Evolutionary conservation across 1,140 invertebrate species (phyloP), one percentile per base, ranked within the genome.

Genomic region (Eupristina koningsbergeri): DNA sequence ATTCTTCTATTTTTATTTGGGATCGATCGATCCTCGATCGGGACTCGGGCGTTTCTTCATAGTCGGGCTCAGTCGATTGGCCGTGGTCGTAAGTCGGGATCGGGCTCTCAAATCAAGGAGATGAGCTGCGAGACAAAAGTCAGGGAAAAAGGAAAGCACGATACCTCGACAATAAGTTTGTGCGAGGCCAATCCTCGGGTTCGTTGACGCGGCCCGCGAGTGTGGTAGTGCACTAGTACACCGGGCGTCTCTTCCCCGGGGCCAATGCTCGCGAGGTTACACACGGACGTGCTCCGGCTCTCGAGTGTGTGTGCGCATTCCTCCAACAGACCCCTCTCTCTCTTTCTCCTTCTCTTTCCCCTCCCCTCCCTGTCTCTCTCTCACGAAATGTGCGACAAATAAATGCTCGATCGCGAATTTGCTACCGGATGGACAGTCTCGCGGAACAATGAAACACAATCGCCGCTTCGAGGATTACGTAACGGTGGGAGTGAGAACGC

Each of bases 401-500:
- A 29, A 58, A 26, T 3, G 53, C 53, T 58, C 53, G 76, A 64
- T 39, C 34, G 53, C 13, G 26, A 11, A 22, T 15, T 58, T 26
- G 47, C 76, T n/a, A 78, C 39, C 36, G 76, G 53, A 64, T 45
- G 76, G 58, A 78, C 75, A 45, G 53, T 45, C 31, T n/a, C 50
- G 29, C 58, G 61, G 58, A 78, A 78, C 76, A 78, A 78, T 78
- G 61, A 61, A 45, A 64, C 64, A 78, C 76, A 31, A 58, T 41
- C 58, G 76, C 29, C n/a, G 77, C 67, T 64, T 71, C 64, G 79
- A 22, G 17, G 77, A 80, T 80, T 80, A 69, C 50, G 63, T 41
- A 80, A 80, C 53, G 53, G 3, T 58, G 53, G 36, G 41, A 67
- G 34, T 31, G 64, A 36, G 34, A 67, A 29, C n/a, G 8, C 17